Evolutionary conservation across 1,140 invertebrate species (phyloP).

Genomic region (Drosophila auraria): DNA sequence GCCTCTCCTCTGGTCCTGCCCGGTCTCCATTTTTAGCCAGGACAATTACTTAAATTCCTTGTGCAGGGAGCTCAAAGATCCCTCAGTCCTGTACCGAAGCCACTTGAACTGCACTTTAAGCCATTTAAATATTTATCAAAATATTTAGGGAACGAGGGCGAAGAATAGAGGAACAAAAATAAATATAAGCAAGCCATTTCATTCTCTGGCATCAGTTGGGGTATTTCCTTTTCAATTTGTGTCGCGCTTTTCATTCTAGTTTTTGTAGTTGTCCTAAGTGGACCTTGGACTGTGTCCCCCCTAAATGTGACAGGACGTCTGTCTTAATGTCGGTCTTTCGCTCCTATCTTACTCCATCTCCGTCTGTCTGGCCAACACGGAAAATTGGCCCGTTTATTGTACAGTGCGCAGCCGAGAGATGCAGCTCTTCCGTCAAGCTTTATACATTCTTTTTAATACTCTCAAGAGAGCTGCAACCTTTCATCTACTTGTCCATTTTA

Average conservation of each 20-base stretch:
- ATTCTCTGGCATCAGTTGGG: conserved; percentile 48
- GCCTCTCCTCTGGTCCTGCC: conserved; percentile 5
- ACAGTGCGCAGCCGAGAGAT: conserved; percentile 6
- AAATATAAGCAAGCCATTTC: conserved; percentile 51
- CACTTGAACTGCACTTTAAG: conserved; percentile 49
- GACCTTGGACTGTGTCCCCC: conserved; percentile 40
- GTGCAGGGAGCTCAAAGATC: conserved; percentile 9
- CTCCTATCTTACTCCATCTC: conserved; percentile 27
- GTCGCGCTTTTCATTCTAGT: conserved; percentile 53
- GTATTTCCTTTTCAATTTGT: conserved; percentile 77
- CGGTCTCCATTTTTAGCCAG: conserved; percentile 19
- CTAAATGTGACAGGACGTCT: conserved; percentile 70
- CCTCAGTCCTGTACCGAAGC: not conserved
- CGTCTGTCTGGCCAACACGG: conserved; percentile 31
- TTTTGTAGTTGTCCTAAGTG: conserved; percentile 54
- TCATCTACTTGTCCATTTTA: not conserved
- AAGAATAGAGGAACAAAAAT: conserved; percentile 14
- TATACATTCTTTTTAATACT: conserved; percentile 7
- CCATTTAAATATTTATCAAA: conserved; percentile 73
- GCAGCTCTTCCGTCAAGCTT: not conserved
- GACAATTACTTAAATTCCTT: conserved; percentile 41
- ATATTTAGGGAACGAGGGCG: conserved; percentile 37
- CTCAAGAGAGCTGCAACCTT: not conserved
- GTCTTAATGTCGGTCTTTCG: conserved; percentile 23
- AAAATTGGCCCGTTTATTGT: conserved; percentile 58